phyloP scores from a whole-genome alignment of 1,140 invertebrate species.

The Pteromalus puparum region DNA sequence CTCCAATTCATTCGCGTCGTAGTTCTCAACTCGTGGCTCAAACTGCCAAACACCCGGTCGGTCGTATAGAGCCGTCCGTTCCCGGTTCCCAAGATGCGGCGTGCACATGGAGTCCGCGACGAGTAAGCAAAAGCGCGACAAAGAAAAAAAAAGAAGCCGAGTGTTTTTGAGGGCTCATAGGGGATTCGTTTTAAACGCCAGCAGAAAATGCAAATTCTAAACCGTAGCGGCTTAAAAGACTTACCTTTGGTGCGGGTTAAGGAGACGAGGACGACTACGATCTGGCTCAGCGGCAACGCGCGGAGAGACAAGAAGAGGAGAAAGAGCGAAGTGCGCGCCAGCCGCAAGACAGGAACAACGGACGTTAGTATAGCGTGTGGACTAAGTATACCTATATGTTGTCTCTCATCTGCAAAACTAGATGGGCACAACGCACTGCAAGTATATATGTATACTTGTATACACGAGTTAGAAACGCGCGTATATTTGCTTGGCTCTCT shows the following conservation, averaged over 20 bases:
- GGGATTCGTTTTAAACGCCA: not conserved
- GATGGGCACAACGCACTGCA: not conserved
- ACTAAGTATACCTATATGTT: not conserved
- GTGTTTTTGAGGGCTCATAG: not conserved
- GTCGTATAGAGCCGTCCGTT: not conserved
- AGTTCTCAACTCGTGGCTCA: too few relatives aligned
- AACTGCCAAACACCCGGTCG: not conserved
- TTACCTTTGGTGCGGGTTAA: not conserved
- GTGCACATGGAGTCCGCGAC: not conserved
- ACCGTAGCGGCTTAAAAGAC: not conserved
- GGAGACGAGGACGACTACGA: not conserved
- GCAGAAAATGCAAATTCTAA: not conserved
- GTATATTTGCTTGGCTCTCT: too few relatives aligned
- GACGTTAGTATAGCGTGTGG: not conserved
- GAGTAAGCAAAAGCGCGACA: not conserved
- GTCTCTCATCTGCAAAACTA: not conserved
- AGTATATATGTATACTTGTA: too few relatives aligned
- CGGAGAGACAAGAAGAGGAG: not conserved
- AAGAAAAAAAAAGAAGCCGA: not conserved
- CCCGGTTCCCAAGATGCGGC: not conserved
- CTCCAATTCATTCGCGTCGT: too few relatives aligned
- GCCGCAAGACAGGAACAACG: conserved; percentile 11
- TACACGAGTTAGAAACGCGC: not conserved
- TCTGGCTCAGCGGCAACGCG: not conserved
- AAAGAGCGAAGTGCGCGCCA: not conserved